Conservation (phyloP, 1,140 invertebrate species). For the Lycorma delicatula region DNA sequence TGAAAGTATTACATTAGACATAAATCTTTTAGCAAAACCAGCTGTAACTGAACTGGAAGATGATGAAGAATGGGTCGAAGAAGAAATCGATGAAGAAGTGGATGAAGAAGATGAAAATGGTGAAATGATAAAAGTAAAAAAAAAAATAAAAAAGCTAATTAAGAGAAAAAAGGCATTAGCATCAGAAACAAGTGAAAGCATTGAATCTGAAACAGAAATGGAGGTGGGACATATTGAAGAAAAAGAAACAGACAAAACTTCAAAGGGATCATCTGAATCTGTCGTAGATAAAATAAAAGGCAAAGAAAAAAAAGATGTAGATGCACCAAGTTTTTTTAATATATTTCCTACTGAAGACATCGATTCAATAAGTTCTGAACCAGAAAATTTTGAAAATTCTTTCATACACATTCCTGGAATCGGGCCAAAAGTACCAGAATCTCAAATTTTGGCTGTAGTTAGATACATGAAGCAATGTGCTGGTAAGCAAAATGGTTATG, state of each 20-base stretch:
- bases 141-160: not conserved
- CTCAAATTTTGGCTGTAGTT: constrained; percentile 36
- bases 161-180: not conserved
- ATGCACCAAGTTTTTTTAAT: no score
- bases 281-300: not conserved
- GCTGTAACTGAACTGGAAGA: no score
- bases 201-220: not conserved
- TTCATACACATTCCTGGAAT: constrained; percentile 47
- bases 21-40: no score
- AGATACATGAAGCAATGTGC: constrained; percentile 42
- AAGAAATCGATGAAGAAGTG: not conserved
- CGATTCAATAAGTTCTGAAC: not conserved
- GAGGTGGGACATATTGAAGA: not conserved
- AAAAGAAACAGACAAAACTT: not conserved
- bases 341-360: not conserved
- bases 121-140: not conserved
- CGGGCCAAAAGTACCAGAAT: constrained; percentile 39
- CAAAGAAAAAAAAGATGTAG: constrained; percentile 7
- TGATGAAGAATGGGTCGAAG: not conserved
- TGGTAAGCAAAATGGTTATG: constrained; percentile 43
- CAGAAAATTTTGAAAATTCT: constrained; percentile 7
- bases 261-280: not conserved
- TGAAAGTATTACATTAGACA: no score
- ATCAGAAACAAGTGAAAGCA: not conserved
- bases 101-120: not conserved